A percentile compares a stretch with the other conserved stretches of the same genome.
Conservation (phyloP, 2,888 invertebrate genomes). For the Lepidocyrtinus sp. region DNA sequence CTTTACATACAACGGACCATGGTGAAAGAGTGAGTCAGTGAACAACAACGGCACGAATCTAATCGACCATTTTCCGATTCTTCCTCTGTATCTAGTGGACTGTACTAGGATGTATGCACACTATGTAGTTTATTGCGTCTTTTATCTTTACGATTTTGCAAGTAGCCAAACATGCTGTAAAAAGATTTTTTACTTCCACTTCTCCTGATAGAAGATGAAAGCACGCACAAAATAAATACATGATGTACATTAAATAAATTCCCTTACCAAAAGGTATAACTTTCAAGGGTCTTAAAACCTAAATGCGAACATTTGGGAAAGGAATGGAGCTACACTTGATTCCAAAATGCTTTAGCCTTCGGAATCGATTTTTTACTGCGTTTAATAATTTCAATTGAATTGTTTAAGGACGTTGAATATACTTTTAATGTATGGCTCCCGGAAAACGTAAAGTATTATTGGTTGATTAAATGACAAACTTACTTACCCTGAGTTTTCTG, state of each 20-base stretch:
- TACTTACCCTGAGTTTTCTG: too few relatives aligned
- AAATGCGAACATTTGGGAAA: too few relatives aligned
- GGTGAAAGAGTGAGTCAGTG: slow-evolving; percentile 20
- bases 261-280: background rate
- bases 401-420: too few relatives aligned
- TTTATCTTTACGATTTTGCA: slow-evolving; percentile 5
- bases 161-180: slow-evolving; percentile 1
- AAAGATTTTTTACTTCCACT: background rate
- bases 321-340: too few relatives aligned
- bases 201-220: background rate
- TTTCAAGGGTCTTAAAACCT: too few relatives aligned
- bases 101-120: background rate
- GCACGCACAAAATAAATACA: slow-evolving; percentile 9
- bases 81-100: slow-evolving; percentile 47
- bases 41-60: slow-evolving; percentile 59
- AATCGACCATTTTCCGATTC: slow-evolving; percentile 61
- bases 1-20: background rate
- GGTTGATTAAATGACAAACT: too few relatives aligned
- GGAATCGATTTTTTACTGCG: too few relatives aligned
- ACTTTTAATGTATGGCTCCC: too few relatives aligned
- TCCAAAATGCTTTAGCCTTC: too few relatives aligned
- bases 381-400: too few relatives aligned
- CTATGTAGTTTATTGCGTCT: slow-evolving; percentile 16
- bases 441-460: too few relatives aligned
- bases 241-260: slow-evolving; percentile 8